phyloP scores from a whole-genome alignment of 2,797 vertebrate species.

The Epinephelus coioides region DNA sequence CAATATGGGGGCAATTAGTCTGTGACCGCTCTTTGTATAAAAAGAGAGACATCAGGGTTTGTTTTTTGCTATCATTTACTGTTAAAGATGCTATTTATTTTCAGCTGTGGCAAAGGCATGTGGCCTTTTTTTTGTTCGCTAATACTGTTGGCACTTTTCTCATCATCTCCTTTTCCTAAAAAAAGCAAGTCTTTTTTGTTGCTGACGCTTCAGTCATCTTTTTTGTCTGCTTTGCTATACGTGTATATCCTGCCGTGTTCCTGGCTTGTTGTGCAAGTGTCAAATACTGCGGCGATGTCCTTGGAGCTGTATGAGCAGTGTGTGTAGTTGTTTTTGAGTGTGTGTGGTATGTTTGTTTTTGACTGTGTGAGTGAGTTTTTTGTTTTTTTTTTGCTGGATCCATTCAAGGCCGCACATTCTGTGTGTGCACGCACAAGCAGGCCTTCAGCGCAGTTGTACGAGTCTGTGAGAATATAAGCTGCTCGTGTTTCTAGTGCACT shows the following conservation, averaged over 20 bases:
- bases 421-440: slow-evolving; percentile 8
- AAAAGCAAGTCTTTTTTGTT: background rate
- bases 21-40: slow-evolving; percentile 51
- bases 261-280: slow-evolving; percentile 25
- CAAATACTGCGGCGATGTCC: slow-evolving; percentile 27
- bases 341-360: slow-evolving; percentile 52
- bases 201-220: background rate
- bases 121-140: background rate
- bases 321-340: slow-evolving; percentile 47
- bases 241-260: background rate
- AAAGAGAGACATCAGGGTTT: slow-evolving; percentile 39
- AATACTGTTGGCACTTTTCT: background rate
- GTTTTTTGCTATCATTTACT: slow-evolving; percentile 49
- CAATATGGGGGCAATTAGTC: slow-evolving; percentile 74
- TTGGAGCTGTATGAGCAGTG: slow-evolving; percentile 50
- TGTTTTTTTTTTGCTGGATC: slow-evolving; percentile 22
- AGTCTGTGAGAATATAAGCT: slow-evolving; percentile 12
- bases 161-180: background rate
- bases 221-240: background rate
- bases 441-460: background rate
- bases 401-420: slow-evolving; percentile 39
- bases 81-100: slow-evolving; percentile 31
- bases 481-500: slow-evolving; percentile 25
- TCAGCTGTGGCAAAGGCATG: slow-evolving; percentile 3
- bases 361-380: slow-evolving; percentile 29